Evolutionary conservation across 1,140 invertebrate species (phyloP).

Genomic region (Copidosoma floridanum): DNA sequence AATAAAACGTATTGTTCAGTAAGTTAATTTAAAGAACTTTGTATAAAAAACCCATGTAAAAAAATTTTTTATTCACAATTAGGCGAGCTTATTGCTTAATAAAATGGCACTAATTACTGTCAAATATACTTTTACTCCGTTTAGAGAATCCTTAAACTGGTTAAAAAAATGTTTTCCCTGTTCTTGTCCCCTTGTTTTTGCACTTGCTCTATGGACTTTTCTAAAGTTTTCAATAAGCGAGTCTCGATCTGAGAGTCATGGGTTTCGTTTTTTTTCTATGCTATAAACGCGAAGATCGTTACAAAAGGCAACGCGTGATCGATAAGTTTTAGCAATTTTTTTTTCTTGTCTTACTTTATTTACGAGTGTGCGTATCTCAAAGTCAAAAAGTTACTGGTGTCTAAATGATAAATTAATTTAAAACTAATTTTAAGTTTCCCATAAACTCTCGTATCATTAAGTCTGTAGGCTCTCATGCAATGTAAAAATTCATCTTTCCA

Average conservation of each 20-base stretch:
- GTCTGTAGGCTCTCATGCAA: constrained; percentile 5
- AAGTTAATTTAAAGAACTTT: constrained; percentile 28
- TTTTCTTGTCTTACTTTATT: constrained; percentile 23
- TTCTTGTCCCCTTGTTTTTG: neutral
- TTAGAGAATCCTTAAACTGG: constrained; percentile 37
- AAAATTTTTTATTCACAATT: constrained; percentile 34
- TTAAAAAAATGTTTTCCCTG: constrained; percentile 15
- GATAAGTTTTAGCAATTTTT: constrained; percentile 29
- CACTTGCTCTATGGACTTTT: constrained; percentile 1
- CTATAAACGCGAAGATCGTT: constrained; percentile 43
- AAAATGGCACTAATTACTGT: constrained; percentile 52
- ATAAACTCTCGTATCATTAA: neutral
- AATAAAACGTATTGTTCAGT: constrained; percentile 17
- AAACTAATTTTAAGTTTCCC: neutral
- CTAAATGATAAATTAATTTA: too few relatives aligned
- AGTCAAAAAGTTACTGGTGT: constrained; percentile 11
- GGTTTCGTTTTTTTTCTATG: constrained; percentile 31
- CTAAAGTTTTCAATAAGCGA: constrained; percentile 5
- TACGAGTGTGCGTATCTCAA: constrained; percentile 10
- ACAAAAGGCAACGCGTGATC: constrained; percentile 53
- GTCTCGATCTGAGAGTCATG: constrained; percentile 31
- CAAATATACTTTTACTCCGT: constrained; percentile 36
- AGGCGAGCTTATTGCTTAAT: constrained; percentile 51
- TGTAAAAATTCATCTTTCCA: neutral
- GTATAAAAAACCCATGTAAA: constrained; percentile 27